Base-by-base conservation (phyloP, 35 echinoderm and acorn worm genomes). In the Hemicentrotus pulcherrimus region DNA sequence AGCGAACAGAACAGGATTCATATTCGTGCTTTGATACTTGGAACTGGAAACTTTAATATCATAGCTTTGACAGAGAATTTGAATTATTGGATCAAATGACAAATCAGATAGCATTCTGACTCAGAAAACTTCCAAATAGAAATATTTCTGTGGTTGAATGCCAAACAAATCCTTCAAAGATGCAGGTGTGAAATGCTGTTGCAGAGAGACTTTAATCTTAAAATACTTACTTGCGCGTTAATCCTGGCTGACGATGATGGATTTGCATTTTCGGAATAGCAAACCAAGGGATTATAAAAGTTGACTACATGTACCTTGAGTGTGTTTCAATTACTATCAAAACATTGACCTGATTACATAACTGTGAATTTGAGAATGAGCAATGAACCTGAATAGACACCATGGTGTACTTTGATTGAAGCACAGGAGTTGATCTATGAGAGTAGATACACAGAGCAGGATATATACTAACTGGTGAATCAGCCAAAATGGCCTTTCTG, bases 401-500 rank as follows among this genome's bases (percentile, higher is more conserved):
- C 28, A 78, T 78, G 65, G 7, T 5, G 52, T 4, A 28, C 19
- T 6, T 78, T 78, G 65, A 28, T 6, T 78, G 65, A 78, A n/a
- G 65, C 65, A 22, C 18, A 78, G 65, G 65, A 78, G 1, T 78
- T 78, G 5, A 22, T 28, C 18, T 7, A 78, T 78, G 65, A 78
- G 15, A 78, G 65, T 78, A 22, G 65, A 78, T 28, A 78, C 65
- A n/a, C 19, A 22, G 28, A 78, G n/a, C 65, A n/a, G 65, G 65
- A 78, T 78, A 78, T n/a, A n/a, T n/a, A 78, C 22, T 59, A n/a
- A 7, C 65, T 50, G 65, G 65, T 78, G 65, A 78, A 28, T 18
- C 65, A 78, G 46, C 30, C 88, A 90, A 90, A 47, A 90, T 90
- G 88, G 88, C 88, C 46, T 90, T 90, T 47, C n/a, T 47, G 13